Percentiles rank a stretch among this genome's conserved stretches.
Evolutionary conservation across 2,797 vertebrate genomes (phyloP).

Genomic region (Spatula clypeata): DNA sequence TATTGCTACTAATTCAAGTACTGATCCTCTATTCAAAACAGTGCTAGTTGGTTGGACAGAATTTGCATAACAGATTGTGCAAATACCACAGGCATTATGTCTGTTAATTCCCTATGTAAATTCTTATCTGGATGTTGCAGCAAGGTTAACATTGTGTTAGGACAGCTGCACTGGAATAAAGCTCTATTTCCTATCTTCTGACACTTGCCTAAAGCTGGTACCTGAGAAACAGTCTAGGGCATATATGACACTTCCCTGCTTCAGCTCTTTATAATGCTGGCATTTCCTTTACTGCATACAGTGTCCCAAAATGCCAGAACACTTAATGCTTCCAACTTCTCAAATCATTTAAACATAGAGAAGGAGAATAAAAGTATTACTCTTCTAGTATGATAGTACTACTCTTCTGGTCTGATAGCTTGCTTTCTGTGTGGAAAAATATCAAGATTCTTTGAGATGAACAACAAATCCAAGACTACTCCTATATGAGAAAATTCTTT

Average conservation of each 20-base stretch:
- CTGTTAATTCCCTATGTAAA: neutral
- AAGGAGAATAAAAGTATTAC: neutral
- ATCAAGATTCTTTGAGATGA: neutral
- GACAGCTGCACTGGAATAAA: neutral
- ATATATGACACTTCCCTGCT: neutral
- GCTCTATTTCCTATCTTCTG: neutral
- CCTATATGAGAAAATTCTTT: neutral
- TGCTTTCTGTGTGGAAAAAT: neutral
- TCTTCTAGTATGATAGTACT: neutral
- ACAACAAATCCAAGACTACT: neutral
- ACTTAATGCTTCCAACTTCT: neutral
- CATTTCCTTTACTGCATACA: neutral
- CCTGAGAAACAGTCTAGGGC: neutral
- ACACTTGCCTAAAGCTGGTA: neutral
- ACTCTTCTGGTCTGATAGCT: neutral
- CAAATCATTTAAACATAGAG: neutral
- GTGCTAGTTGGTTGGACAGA: neutral
- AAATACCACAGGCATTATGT: neutral
- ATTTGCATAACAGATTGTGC: neutral
- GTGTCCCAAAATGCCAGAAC: neutral
- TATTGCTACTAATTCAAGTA: neutral
- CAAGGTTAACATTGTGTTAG: neutral
- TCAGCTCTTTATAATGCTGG: neutral
- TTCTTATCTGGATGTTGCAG: neutral
- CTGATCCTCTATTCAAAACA: neutral